Evolutionary conservation across 1,140 invertebrate genomes (phyloP).

Genomic region (Neodiprion pinetum): DNA sequence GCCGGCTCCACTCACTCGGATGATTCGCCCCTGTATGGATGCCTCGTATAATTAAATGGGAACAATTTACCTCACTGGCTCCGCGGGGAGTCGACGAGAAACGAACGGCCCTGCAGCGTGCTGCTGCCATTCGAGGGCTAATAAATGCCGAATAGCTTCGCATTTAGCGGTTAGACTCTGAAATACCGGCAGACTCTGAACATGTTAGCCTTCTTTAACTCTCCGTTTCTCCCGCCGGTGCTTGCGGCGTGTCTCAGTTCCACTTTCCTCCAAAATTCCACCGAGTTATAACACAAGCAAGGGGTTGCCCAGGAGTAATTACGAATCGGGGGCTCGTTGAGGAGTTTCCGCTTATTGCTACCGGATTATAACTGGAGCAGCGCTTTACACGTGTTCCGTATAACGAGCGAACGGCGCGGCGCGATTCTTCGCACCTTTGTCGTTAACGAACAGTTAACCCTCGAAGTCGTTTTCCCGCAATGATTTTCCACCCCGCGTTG

Average conservation of each 20-base stretch:
- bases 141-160: slow-evolving; percentile 15
- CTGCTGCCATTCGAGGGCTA: slow-evolving; percentile 5
- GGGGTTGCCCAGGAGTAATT: not conserved
- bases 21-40: slow-evolving; percentile 8
- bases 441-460: not conserved
- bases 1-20: not conserved
- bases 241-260: not conserved
- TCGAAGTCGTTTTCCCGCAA: not conserved
- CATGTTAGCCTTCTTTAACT: not conserved
- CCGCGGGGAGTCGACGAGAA: not conserved
- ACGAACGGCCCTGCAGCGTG: not conserved
- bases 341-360: not conserved
- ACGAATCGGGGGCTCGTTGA: not conserved
- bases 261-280: not conserved
- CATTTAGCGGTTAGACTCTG: not conserved
- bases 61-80: slow-evolving; percentile 9
- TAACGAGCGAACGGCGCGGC: not conserved
- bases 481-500: slow-evolving; percentile 5
- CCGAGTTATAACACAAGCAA: not conserved
- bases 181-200: not conserved
- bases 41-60: slow-evolving; percentile 14
- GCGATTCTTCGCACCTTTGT: slow-evolving; percentile 4
- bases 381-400: not conserved
- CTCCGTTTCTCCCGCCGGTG: not conserved
- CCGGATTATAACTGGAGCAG: not conserved